Percentiles rank a stretch among this genome's conserved stretches.
Conservation (phyloP, 1,140 invertebrate genomes). For the Ectropis grisescens region DNA sequence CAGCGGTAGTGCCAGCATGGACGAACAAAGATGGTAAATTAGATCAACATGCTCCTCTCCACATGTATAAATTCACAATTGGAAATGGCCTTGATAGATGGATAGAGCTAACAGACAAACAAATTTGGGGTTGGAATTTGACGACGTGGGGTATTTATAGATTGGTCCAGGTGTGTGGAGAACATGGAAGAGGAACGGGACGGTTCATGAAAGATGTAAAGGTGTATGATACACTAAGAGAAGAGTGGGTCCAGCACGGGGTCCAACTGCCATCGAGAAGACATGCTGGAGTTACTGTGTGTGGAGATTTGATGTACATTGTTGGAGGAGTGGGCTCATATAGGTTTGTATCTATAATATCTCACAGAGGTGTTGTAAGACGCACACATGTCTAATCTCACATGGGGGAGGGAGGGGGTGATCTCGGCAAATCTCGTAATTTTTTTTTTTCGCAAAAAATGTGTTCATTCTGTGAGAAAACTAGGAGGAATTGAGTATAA, state of each 20-base stretch:
- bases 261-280: slow-evolving; percentile 37
- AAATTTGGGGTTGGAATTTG: slow-evolving; percentile 53
- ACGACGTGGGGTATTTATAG: slow-evolving; percentile 31
- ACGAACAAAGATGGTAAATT: slow-evolving; percentile 28
- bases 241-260: slow-evolving; percentile 41
- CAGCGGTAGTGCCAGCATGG: slow-evolving; percentile 34
- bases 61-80: slow-evolving; percentile 32
- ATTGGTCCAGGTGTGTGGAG: slow-evolving; percentile 44
- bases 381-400: no score
- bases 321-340: slow-evolving; percentile 50
- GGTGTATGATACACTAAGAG: slow-evolving; percentile 41
- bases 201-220: slow-evolving; percentile 43
- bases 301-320: slow-evolving; percentile 39
- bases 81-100: slow-evolving; percentile 34
- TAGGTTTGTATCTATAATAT: slow-evolving; percentile 28
- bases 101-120: slow-evolving; percentile 44
- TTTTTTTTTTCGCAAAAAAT: no score
- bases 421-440: no score
- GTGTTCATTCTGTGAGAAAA: no score
- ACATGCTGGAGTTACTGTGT: slow-evolving; percentile 36
- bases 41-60: slow-evolving; percentile 28
- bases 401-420: no score
- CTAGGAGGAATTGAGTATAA: no score
- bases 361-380: not conserved
- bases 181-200: slow-evolving; percentile 43